phyloP scores from a whole-genome alignment of 2,113 vertebrate genomes.

The Drymodes brunneopygia region DNA sequence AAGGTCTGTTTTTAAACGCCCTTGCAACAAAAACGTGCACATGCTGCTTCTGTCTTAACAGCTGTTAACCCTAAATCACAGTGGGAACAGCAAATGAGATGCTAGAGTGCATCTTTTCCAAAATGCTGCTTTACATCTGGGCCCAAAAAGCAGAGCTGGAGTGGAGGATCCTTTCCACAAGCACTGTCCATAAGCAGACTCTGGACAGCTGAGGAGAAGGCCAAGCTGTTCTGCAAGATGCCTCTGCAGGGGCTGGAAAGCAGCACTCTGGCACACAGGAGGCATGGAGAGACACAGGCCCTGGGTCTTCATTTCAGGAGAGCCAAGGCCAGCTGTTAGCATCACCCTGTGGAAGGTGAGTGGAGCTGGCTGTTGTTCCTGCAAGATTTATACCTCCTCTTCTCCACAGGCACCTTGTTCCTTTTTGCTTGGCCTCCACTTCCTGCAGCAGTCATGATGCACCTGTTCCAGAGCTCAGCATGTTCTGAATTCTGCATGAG shows the following conservation, averaged over 20 bases:
- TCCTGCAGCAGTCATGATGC: background rate
- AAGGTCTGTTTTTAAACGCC: background rate
- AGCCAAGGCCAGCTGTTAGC: background rate
- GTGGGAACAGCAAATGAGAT: background rate
- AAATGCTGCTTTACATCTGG: background rate
- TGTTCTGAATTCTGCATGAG: background rate
- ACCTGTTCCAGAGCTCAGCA: background rate
- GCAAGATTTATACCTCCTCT: background rate
- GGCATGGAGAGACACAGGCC: background rate
- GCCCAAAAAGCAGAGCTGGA: background rate
- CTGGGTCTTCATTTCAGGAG: background rate
- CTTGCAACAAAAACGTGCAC: background rate
- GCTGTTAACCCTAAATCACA: background rate
- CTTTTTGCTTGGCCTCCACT: background rate
- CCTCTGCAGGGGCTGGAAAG: background rate
- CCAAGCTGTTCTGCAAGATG: background rate
- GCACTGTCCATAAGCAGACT: background rate
- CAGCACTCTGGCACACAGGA: background rate
- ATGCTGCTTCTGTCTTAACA: background rate
- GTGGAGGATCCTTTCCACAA: background rate
- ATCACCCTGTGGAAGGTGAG: background rate
- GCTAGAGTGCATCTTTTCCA: background rate
- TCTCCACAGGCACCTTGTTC: background rate
- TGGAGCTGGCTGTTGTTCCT: background rate
- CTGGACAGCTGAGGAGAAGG: background rate